Percentiles rank a stretch among this genome's conserved stretches.
Conservation (phyloP, 2,888 invertebrate species). For the Allophyes oxyacanthae region DNA sequence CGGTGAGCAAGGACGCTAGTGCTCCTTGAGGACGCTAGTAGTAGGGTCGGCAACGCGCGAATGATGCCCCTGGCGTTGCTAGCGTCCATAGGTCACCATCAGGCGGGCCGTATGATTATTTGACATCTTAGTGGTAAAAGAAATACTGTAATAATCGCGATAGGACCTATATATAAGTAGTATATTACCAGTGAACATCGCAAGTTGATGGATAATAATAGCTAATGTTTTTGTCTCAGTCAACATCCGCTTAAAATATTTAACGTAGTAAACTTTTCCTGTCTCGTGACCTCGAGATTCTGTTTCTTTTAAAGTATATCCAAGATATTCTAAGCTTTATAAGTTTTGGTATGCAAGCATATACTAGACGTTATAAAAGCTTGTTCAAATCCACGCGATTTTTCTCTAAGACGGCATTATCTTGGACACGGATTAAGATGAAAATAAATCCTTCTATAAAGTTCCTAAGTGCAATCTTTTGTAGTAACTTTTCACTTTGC, state of each 20-base stretch:
- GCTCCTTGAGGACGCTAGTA: no score
- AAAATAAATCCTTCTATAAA: constrained; percentile 62
- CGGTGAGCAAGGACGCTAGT: no score
- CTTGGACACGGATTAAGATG: constrained; percentile 60
- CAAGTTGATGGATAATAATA: background rate
- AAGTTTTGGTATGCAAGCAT: constrained; percentile 14
- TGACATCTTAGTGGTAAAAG: no score
- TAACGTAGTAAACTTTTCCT: constrained; percentile 10
- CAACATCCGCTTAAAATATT: constrained; percentile 16
- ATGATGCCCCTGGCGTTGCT: no score
- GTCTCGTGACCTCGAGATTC: constrained; percentile 3
- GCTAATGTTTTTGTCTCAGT: constrained; percentile 4
- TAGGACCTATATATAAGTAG: no score
- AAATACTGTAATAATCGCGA: no score
- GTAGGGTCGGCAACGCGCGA: no score
- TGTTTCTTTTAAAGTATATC: constrained; percentile 18
- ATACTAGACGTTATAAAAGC: constrained; percentile 21
- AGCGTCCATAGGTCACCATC: no score
- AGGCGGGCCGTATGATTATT: no score
- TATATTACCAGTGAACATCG: background rate
- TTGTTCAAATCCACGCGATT: constrained; percentile 24
- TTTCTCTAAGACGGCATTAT: constrained; percentile 33
- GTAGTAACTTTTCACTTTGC: constrained; percentile 53
- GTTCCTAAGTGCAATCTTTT: constrained; percentile 45
- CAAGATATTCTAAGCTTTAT: constrained; percentile 7